Base-by-base conservation (phyloP, 2,888 invertebrate species). In the Zootermopsis nevadensis region DNA sequence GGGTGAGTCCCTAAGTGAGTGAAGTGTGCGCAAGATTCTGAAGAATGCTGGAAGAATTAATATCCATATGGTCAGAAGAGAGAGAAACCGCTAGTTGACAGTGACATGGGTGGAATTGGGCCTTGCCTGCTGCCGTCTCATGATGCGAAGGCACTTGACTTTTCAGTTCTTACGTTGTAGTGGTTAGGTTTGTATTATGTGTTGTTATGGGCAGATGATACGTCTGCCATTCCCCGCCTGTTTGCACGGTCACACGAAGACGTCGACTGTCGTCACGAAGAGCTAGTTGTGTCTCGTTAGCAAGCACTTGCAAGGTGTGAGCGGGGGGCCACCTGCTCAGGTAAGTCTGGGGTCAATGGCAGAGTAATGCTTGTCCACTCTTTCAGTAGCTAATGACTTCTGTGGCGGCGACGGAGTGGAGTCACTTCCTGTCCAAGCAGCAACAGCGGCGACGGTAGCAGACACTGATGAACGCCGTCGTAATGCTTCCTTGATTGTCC, bases 401-500 rank as follows among this genome's bases (percentile, higher is more conserved):
- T 7, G n/a, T 15, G 81, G 79, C 30, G 83, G 31, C 30, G 81
- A 76, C 42, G 67, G 81, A 77, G 83, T 48, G 69, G 48, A 35
- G 66, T n/a, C 31, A 66, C 76, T 30, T 42, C 35, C 60, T 12
- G 27, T 60, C 27, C 60, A 7, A 60, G 60, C 27, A 27, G 60
- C 60, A 27, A 60, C 60, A 27, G 55, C 72, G 35, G 69, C 77
- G 30, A 22, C 67, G 27, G 35, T 42, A 77, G 48, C 35, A 67
- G 35, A 48, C 30, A 55, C 60, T 82, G 42, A 81, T 86, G 86
- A 86, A 38, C 48, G 76, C 76, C 76, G 27, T 86, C 86, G 86
- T 87, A 86, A 86, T 87, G 88, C 88, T 88, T 89, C 89, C 86
- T 86, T 86, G 85, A 85, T 86, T 86, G 86, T 86, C 86, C 86